These are phyloP conservation scores for Porites rus DNA, from an alignment of 92 coral and sea anemone species.

Conservation along the genomic window DNA sequence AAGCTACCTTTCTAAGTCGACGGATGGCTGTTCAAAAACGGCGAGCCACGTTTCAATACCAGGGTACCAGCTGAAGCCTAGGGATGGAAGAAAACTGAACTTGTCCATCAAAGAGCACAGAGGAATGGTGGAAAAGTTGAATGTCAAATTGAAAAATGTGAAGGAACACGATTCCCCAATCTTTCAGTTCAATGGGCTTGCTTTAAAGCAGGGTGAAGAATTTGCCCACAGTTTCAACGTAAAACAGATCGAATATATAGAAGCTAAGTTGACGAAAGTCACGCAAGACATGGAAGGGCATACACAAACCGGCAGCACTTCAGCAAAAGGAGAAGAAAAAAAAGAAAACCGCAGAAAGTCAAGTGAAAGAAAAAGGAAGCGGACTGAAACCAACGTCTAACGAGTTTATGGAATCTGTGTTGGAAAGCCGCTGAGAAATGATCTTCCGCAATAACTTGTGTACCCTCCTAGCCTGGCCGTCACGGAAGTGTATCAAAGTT, in stretches of 20 bases:
- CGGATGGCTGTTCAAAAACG: too few relatives aligned
- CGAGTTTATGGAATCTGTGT: conserved; percentile 2
- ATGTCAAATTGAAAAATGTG: not conserved
- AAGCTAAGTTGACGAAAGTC: not conserved
- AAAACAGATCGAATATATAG: not conserved
- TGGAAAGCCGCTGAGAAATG: not conserved
- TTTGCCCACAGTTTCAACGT: not conserved
- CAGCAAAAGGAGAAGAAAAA: too few relatives aligned
- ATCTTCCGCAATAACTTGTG: too few relatives aligned
- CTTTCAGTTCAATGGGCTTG: not conserved
- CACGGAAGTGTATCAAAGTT: too few relatives aligned
- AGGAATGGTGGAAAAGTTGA: not conserved
- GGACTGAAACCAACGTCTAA: not conserved
- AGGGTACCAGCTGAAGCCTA: too few relatives aligned
- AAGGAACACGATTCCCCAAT: not conserved
- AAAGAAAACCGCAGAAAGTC: not conserved
- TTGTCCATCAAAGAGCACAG: not conserved
- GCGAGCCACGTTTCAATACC: too few relatives aligned
- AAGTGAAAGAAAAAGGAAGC: too few relatives aligned
- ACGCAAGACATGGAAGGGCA: not conserved
- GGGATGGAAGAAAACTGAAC: too few relatives aligned
- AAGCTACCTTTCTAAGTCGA: too few relatives aligned
- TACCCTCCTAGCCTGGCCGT: not conserved
- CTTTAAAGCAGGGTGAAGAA: not conserved
- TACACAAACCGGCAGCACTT: not conserved